A percentile compares a stretch with the other conserved stretches of the same genome.
phyloP scores from a whole-genome alignment of 2,797 vertebrate species.

The Lophotriccus pileatus region DNA sequence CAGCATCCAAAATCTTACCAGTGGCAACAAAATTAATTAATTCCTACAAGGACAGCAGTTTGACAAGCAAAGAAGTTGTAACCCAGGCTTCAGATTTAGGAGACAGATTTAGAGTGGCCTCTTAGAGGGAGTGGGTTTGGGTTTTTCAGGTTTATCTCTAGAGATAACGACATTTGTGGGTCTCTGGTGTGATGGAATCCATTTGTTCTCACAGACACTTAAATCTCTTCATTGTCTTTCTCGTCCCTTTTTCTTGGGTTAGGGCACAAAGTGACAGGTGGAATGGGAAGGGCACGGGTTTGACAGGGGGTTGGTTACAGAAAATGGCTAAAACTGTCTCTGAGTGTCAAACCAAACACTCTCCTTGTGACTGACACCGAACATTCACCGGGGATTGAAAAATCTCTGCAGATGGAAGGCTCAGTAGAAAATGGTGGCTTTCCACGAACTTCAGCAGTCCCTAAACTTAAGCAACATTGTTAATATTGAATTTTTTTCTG shows the following conservation, averaged over 20 bases:
- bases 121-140: background rate
- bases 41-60: background rate
- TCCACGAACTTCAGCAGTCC: background rate
- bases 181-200: background rate
- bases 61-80: background rate
- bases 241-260: background rate
- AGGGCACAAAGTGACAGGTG: background rate
- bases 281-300: background rate
- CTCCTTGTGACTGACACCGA: background rate
- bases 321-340: background rate
- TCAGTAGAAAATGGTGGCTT: background rate
- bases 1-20: background rate
- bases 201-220: background rate
- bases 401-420: background rate
- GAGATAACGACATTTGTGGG: background rate
- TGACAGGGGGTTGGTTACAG: background rate
- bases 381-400: background rate
- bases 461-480: no score
- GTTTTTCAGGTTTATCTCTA: background rate
- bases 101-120: background rate
- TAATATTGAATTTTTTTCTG: background rate
- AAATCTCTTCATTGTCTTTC: background rate
- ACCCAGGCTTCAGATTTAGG: background rate
- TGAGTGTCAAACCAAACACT: background rate
- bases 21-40: background rate